Evolutionary conservation across 2,113 vertebrate species (phyloP).

Genomic region (Sinocyclocheilus grahami): DNA sequence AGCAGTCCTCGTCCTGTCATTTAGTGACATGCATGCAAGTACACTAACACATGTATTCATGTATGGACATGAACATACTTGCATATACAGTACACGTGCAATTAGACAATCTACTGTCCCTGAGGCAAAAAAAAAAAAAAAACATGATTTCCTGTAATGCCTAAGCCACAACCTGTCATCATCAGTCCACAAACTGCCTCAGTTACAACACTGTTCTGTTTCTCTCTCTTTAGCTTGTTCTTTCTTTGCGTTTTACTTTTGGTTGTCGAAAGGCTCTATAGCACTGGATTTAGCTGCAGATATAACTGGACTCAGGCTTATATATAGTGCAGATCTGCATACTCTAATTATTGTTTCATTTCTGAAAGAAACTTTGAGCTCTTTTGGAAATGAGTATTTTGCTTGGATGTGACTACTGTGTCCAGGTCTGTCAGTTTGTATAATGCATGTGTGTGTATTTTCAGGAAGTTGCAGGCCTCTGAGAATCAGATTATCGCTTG

Average conservation of each 20-base stretch:
- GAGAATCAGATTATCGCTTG: neutral
- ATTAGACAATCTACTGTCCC: conserved; percentile 39
- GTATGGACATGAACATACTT: neutral
- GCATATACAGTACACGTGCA: neutral
- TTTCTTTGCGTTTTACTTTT: conserved; percentile 23
- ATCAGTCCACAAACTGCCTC: conserved; percentile 44
- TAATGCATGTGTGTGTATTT: conserved; percentile 44
- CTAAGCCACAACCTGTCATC: conserved; percentile 53
- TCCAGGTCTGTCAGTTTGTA: conserved; percentile 26
- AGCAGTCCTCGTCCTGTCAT: conserved; percentile 7
- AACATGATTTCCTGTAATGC: conserved; percentile 53
- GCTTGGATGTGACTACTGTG: conserved; percentile 20
- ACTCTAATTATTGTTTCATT: conserved; percentile 37
- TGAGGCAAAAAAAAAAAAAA: conserved; percentile 2
- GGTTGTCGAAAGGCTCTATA: conserved; percentile 23
- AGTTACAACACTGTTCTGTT: conserved; percentile 39
- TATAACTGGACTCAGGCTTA: conserved; percentile 41
- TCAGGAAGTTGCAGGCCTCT: conserved; percentile 27
- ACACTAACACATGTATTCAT: conserved; percentile 32
- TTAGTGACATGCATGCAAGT: conserved; percentile 7
- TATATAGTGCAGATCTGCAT: conserved; percentile 46
- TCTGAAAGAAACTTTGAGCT: neutral
- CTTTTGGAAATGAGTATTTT: conserved; percentile 39
- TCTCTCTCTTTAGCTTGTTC: conserved; percentile 18
- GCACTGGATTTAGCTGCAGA: conserved; percentile 24